A percentile compares a stretch with the other conserved stretches of the same genome.
Evolutionary conservation across 2,113 vertebrate species (phyloP).

Genomic region (Noctilio leporinus): DNA sequence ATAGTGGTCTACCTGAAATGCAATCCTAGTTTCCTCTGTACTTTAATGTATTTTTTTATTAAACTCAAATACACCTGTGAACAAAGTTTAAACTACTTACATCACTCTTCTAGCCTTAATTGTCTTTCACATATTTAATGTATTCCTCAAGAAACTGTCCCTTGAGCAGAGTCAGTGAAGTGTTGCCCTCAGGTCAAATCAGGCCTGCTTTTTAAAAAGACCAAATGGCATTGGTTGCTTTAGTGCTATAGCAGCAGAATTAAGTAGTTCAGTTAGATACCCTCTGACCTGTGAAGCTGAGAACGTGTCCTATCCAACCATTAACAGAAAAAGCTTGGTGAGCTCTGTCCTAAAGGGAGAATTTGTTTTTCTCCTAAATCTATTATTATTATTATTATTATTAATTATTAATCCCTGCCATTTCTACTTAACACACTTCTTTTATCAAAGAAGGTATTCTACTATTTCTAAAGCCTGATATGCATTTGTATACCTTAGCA

Average conservation of each 20-base stretch:
- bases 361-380: neutral
- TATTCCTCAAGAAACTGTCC: neutral
- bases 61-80: neutral
- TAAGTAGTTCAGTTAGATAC: neutral
- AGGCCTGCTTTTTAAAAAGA: neutral
- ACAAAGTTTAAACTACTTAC: neutral
- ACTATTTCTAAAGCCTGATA: neutral
- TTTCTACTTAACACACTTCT: neutral
- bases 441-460: neutral
- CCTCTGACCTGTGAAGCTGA: neutral
- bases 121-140: neutral
- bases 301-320: neutral
- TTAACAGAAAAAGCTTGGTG: neutral
- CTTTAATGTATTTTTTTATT: neutral
- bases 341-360: neutral
- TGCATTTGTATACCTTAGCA: neutral
- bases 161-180: neutral
- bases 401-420: too few relatives aligned
- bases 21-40: neutral
- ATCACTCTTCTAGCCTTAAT: neutral
- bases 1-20: neutral
- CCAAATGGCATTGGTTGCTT: neutral
- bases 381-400: too few relatives aligned
- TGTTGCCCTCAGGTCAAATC: neutral
- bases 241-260: neutral